Evolutionary conservation across 2,888 invertebrate genomes (phyloP).

Genomic region (Macrostomum cliftonense): DNA sequence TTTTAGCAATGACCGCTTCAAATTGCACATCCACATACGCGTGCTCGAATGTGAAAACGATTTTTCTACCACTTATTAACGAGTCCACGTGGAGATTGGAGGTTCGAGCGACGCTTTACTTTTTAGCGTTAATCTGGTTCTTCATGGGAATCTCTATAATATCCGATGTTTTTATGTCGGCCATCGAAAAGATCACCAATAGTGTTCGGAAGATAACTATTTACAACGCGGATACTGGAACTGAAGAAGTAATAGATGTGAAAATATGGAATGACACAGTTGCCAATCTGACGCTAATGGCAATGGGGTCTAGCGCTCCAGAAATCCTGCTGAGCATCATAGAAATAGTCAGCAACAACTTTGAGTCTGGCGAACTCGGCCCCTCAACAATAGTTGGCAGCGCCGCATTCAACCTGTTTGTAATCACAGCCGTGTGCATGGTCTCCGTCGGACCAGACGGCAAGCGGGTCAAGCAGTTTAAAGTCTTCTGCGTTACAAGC

Average conservation of each 20-base stretch:
- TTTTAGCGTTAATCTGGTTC: constrained; percentile 42
- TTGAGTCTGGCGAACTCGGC: constrained; percentile 40
- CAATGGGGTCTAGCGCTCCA: constrained; percentile 44
- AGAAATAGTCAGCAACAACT: constrained; percentile 39
- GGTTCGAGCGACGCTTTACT: constrained; percentile 38
- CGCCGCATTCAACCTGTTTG: constrained; percentile 44
- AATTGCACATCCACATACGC: too few relatives aligned
- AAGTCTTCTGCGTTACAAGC: constrained; percentile 38
- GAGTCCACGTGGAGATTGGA: constrained; percentile 40
- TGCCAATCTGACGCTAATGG: constrained; percentile 45
- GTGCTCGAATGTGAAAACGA: too few relatives aligned
- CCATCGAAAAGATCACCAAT: constrained; percentile 45
- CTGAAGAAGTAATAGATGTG: constrained; percentile 39
- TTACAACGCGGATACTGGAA: constrained; percentile 13
- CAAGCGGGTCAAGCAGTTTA: constrained; percentile 37
- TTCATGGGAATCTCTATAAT: constrained; percentile 45
- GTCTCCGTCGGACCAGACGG: constrained; percentile 39
- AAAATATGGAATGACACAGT: constrained; percentile 45
- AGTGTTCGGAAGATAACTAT: constrained; percentile 38
- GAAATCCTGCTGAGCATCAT: constrained; percentile 44
- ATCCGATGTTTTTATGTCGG: constrained; percentile 46
- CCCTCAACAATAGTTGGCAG: constrained; percentile 46
- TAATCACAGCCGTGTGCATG: constrained; percentile 43
- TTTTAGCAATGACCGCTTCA: too few relatives aligned
- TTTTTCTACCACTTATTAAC: constrained; percentile 38